Evolutionary conservation across 1,140 invertebrate genomes (phyloP).

Genomic region (Pemphigus obesinymphae): DNA sequence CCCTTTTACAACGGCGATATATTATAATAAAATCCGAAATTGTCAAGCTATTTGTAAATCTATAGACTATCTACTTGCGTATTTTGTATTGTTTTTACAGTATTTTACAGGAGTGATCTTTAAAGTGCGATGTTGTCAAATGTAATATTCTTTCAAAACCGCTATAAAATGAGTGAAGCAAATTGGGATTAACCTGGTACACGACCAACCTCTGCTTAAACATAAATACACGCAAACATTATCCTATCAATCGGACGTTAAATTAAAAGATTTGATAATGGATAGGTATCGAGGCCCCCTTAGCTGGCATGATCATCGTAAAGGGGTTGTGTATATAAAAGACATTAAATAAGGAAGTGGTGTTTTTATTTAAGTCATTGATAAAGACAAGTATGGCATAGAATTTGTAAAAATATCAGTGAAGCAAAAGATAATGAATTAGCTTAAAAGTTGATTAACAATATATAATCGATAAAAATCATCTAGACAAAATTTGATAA

Average conservation of each 20-base stretch:
- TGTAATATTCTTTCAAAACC: no score
- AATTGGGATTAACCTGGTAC: neutral
- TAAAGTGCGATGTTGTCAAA: no score
- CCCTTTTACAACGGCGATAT: no score
- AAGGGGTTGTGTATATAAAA: conserved; percentile 69
- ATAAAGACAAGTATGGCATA: neutral
- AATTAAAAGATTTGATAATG: neutral
- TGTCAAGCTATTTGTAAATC: no score
- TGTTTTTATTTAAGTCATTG: conserved; percentile 55
- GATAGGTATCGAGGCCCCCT: conserved; percentile 46
- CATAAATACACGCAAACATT: neutral
- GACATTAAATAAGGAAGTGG: conserved; percentile 63
- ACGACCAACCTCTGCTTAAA: neutral
- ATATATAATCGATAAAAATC: conserved; percentile 14
- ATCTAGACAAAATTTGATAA: neutral
- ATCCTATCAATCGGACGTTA: neutral
- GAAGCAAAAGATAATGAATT: neutral
- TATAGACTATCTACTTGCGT: no score
- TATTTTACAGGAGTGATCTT: no score
- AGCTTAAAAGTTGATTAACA: neutral
- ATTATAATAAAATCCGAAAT: no score
- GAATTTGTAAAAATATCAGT: neutral
- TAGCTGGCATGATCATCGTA: conserved; percentile 57
- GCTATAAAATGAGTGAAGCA: neutral
- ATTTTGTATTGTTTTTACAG: no score